Evolutionary conservation across 2,113 vertebrate species (phyloP).

Genomic region (Chlamydotis undulata): DNA sequence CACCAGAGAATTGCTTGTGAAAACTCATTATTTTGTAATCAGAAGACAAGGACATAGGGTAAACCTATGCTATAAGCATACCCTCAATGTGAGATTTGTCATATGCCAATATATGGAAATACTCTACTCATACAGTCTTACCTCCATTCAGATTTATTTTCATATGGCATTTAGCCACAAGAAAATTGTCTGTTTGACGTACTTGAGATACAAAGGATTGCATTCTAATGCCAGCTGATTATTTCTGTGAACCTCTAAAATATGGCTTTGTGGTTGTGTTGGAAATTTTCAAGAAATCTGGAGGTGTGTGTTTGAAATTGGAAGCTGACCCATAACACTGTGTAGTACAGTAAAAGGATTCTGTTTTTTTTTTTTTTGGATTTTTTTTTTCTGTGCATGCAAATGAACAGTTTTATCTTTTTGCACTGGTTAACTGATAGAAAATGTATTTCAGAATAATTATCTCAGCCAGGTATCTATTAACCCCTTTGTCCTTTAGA

Average conservation of each 20-base stretch:
- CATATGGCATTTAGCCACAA: background rate
- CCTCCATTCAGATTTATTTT: background rate
- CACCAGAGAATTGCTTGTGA: background rate
- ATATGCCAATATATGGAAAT: background rate
- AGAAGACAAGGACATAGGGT: background rate
- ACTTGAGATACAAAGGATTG: background rate
- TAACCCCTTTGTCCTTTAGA: background rate
- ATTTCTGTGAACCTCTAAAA: conserved; percentile 21
- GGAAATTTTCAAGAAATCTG: conserved; percentile 21
- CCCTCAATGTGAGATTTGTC: background rate
- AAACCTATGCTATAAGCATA: background rate
- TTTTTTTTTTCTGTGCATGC: background rate
- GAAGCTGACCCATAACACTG: conserved; percentile 12
- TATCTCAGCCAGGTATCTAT: background rate
- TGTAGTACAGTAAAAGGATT: background rate
- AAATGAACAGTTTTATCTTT: background rate
- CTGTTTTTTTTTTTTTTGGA: background rate
- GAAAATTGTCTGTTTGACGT: background rate
- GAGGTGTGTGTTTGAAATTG: conserved; percentile 33
- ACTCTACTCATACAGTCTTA: background rate
- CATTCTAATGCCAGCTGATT: background rate
- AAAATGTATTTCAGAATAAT: background rate
- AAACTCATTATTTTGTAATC: conserved; percentile 21
- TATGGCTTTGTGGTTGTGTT: conserved; percentile 7
- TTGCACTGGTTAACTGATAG: background rate